Evolutionary conservation across 2,113 vertebrate genomes (phyloP).

Genomic region (Cnemophilus loriae): DNA sequence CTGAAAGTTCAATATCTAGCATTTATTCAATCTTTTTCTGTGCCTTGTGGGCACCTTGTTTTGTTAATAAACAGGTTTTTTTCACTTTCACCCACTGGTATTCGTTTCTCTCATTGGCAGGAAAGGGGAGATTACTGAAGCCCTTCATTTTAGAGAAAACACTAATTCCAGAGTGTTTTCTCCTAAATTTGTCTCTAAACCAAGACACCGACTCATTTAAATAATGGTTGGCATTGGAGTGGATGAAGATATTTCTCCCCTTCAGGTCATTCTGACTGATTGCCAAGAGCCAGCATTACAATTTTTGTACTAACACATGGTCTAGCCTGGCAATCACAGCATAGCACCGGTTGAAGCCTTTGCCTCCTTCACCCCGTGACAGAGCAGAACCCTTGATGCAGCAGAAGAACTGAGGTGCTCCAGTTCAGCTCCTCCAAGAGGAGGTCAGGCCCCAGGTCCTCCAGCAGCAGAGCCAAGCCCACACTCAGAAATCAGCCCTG

Average conservation of each 20-base stretch:
- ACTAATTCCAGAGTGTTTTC: neutral
- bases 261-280: neutral
- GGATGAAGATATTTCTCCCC: neutral
- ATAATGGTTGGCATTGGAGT: neutral
- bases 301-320: neutral
- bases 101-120: no score
- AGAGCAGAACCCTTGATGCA: neutral
- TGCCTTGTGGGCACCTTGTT: neutral
- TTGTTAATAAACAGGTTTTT: neutral
- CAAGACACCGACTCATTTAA: neutral
- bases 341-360: neutral
- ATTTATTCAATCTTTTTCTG: neutral
- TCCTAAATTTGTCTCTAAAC: neutral
- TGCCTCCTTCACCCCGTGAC: neutral
- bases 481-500: rapidly evolving
- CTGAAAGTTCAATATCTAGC: neutral
- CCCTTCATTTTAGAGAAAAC: neutral
- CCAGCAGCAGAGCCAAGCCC: neutral
- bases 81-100: neutral
- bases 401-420: neutral
- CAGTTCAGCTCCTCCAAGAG: neutral
- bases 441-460: neutral
- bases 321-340: neutral
- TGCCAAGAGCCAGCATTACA: neutral
- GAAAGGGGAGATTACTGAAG: neutral